Evolutionary conservation across 2,113 vertebrate genomes (phyloP), one percentile per base, ranked within the genome.

Genomic region (Calonectris borealis): DNA sequence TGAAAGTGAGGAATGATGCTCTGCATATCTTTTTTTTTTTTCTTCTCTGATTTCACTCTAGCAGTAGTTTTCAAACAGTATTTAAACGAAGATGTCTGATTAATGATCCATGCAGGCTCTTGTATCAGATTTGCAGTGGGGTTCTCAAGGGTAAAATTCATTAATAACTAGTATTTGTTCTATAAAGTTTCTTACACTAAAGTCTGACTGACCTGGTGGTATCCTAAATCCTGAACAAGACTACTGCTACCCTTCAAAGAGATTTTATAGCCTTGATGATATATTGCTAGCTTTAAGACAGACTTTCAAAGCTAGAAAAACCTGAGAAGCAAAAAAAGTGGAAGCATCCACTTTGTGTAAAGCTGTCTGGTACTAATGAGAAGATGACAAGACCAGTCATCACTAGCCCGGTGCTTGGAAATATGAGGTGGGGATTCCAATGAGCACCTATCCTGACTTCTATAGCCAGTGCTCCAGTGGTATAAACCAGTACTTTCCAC

Each of bases 91-190:
- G n/a, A 51, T 86, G 21, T 24, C 68, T 49, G 58, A 66, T 73
- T 88, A 77, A 70, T 40, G 54, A 88, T 46, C 64, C 57, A 71
- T 16, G 8, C 5, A 69, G 64, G 57, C 46, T 40, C 55, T 82
- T 44, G 11, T 32, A 27, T 64, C 62, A 60, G 78, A 61, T 92
- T 69, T 92, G 21, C 58, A 91, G 72, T 36, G 60, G 60, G 8
- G 10, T 83, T 88, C 68, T 71, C 10, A 55, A 61, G 54, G 65
- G 84, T 49, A 64, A 77, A 86, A 72, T 68, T 91, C 20, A 90
- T 92, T 95, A 83, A 65, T 65, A 79, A 79, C 81, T 93, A 65
- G 71, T 95, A 90, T 86, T 92, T 95, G 65, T 79, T 96, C 78
- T 81, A 83, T 78, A 77, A 79, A 71, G 12, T 76, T 95, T 88